Percentiles rank a stretch among this genome's conserved stretches.
phyloP scores from a whole-genome alignment of 2,113 vertebrate genomes.

The Sander vitreus region DNA sequence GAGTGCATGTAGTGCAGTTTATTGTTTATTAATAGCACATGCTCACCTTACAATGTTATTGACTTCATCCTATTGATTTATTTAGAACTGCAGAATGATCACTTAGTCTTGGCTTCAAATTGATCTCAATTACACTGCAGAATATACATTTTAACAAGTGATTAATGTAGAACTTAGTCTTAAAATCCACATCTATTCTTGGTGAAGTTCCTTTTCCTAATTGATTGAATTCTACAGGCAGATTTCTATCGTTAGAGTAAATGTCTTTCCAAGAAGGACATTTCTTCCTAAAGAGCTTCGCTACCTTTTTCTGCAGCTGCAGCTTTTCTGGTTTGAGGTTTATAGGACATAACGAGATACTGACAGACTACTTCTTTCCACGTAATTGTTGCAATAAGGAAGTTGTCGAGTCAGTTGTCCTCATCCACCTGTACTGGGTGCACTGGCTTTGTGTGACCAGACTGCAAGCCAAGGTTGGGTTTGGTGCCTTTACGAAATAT shows the following conservation, averaged over 20 bases:
- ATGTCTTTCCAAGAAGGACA: conserved; percentile 1
- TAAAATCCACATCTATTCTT: not conserved
- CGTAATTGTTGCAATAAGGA: conserved; percentile 25
- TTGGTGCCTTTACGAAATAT: conserved; percentile 42
- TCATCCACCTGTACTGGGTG: conserved; percentile 10
- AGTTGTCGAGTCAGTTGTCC: conserved; percentile 28
- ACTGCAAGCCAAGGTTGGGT: conserved; percentile 8
- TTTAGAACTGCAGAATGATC: conserved; percentile 17
- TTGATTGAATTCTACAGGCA: conserved; percentile 7
- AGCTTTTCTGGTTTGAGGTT: conserved; percentile 22
- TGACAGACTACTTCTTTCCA: conserved; percentile 37
- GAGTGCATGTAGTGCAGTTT: not conserved
- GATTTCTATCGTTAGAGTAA: conserved; percentile 25
- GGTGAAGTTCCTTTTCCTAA: conserved; percentile 1
- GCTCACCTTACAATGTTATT: not conserved
- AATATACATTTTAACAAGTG: conserved; percentile 11
- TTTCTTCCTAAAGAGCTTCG: not conserved
- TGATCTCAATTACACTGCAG: conserved; percentile 19
- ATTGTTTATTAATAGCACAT: conserved; percentile 8
- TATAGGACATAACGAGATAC: not conserved
- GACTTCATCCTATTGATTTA: conserved; percentile 6
- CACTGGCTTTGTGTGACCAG: conserved; percentile 11
- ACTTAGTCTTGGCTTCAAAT: conserved; percentile 19
- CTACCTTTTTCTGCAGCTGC: conserved; percentile 30
- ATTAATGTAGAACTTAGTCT: not conserved